Conservation (phyloP, 1,140 invertebrate species). For the Cotesia vestalis region DNA sequence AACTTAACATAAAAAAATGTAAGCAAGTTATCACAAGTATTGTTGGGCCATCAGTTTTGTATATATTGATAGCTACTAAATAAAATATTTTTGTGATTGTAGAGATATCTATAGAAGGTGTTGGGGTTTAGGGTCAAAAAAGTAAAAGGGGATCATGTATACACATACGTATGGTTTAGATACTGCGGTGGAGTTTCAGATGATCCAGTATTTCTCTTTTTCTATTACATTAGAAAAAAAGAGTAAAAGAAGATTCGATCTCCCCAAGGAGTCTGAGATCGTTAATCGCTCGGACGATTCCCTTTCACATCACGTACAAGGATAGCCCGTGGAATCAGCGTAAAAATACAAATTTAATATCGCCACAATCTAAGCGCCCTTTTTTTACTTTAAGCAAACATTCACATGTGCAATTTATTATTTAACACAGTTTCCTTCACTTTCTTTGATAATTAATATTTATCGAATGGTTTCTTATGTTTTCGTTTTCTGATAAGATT, state of each 20-base stretch:
- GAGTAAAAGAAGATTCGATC: constrained; percentile 27
- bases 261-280: constrained; percentile 61
- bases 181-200: constrained; percentile 20
- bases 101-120: constrained; percentile 36
- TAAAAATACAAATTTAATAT: constrained; percentile 70
- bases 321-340: constrained; percentile 67
- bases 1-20: constrained; percentile 22
- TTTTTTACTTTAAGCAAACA: background rate
- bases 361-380: constrained; percentile 24
- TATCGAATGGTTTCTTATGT: no score
- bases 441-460: constrained; percentile 1
- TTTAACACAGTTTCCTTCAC: background rate
- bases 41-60: constrained; percentile 55
- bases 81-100: constrained; percentile 57
- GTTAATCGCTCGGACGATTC: constrained; percentile 66
- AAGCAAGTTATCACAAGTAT: constrained; percentile 43
- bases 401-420: background rate
- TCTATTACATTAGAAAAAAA: constrained; percentile 22
- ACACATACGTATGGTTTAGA: constrained; percentile 37
- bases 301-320: constrained; percentile 64
- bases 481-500: no score
- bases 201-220: constrained; percentile 5
- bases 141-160: constrained; percentile 43
- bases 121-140: constrained; percentile 27
- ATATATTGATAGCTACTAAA: constrained; percentile 66